Conservation (phyloP, 2,888 invertebrate genomes). For the Apodemia hepburni region DNA sequence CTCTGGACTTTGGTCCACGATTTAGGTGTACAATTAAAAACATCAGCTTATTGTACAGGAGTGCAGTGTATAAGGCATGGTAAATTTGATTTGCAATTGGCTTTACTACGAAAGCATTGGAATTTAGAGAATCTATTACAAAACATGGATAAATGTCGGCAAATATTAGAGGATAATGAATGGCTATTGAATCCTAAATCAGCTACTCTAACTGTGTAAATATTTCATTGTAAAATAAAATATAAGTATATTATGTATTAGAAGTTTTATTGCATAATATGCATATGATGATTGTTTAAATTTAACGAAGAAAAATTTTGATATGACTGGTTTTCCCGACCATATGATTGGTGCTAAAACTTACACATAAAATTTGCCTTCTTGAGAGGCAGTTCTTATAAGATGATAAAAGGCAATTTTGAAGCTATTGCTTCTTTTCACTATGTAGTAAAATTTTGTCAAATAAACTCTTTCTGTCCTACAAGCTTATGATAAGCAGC, state of each 20-base stretch:
- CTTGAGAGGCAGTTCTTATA: no score
- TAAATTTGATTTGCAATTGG: constrained; percentile 86
- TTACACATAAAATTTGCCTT: no score
- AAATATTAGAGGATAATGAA: constrained; percentile 73
- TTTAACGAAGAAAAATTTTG: no score
- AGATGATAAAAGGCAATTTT: no score
- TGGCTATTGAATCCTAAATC: constrained; percentile 60
- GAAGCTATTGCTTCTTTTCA: no score
- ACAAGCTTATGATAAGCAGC: no score
- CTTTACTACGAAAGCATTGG: constrained; percentile 92
- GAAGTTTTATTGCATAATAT: neutral
- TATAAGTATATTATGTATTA: neutral
- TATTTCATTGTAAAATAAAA: neutral
- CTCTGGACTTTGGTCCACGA: constrained; percentile 90
- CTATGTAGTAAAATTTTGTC: no score
- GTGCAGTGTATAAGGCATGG: constrained; percentile 92
- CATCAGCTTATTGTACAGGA: constrained; percentile 89
- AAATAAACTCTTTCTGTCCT: no score
- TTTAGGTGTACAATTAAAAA: constrained; percentile 88
- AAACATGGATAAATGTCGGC: constrained; percentile 81
- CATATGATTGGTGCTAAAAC: no score
- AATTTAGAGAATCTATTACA: constrained; percentile 83
- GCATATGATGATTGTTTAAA: no score
- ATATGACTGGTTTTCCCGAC: no score
- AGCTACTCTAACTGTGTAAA: constrained; percentile 44